Evolutionary conservation across 2,888 invertebrate genomes (phyloP), one percentile per base, ranked within the genome.

Genomic region (Hanleya hanleyi): DNA sequence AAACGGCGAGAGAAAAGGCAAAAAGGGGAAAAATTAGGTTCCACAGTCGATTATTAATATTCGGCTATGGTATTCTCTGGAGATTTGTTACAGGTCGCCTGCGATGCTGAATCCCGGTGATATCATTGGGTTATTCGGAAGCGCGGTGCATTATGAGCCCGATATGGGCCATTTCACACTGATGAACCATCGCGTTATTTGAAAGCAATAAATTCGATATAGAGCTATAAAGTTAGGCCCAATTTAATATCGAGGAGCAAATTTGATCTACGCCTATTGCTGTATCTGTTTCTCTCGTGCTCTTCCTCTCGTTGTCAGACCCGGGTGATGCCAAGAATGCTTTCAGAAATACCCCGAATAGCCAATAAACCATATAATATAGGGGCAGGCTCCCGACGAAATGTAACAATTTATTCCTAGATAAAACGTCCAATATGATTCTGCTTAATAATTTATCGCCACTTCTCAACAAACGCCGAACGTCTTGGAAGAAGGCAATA

Each of bases 1-100:
- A 57, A 57, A 57, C 9, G 32, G 29, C 15, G 57, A 57, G 57
- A 57, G 57, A 57, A 57, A 57, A 57, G 57, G 57, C 57, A 57
- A 57, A 57, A 9, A 29, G 57, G 57, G 32, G 57, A 57, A 57
- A 57, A 57, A 57, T 57, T 57, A 57, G 57, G 57, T 57, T 22
- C 22, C 22, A 29, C 57, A 57, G 57, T 57, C 57, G 57, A 57
- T 57, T 57, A 57, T 57, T 57, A 57, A 57, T 57, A 57, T 57
- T 57, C 57, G 5, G 22, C 9, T 1, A 29, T 4, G 57, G 32
- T 1, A 29, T n/a, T 57, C 57, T 26, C 57, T 57, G 22, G 57
- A 57, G 57, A 57, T 4, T 18, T 15, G 26, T 12, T 26, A 26
- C 32, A 29, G 57, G 57, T 57, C 57, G 29, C 12, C 26, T 15